phyloP scores from a whole-genome alignment of 2,797 vertebrate genomes.

The Acanthurus tractus region DNA sequence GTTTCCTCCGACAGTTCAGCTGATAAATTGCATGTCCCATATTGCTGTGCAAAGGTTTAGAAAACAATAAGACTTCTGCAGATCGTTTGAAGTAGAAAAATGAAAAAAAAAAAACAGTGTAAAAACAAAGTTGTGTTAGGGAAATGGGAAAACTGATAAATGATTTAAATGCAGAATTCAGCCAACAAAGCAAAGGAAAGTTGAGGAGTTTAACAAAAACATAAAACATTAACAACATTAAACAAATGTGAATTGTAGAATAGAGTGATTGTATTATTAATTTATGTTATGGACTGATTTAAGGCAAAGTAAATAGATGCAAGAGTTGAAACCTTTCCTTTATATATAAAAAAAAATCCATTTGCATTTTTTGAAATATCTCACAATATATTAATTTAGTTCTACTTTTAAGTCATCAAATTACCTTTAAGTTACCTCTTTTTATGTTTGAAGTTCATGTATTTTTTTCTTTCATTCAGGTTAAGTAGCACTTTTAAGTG shows the following conservation, averaged over 20 bases:
- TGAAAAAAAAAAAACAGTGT: background rate
- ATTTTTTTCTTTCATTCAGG: background rate
- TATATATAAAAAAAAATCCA: background rate
- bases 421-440: conserved; percentile 11
- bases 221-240: background rate
- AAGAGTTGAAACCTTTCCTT: conserved; percentile 20
- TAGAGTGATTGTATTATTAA: conserved; percentile 28
- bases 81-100: conserved; percentile 8
- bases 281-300: conserved; percentile 24
- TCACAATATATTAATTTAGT: conserved; percentile 34
- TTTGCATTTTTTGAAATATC: conserved; percentile 21
- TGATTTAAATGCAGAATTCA: conserved; percentile 23
- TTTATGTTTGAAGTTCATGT: background rate
- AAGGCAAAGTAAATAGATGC: conserved; percentile 26
- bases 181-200: background rate
- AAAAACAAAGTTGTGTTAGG: conserved; percentile 3
- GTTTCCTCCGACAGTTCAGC: background rate
- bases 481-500: background rate
- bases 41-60: conserved; percentile 2
- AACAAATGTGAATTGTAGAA: conserved; percentile 10
- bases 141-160: too few relatives aligned
- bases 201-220: conserved; percentile 5
- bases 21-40: conserved; percentile 15
- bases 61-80: background rate
- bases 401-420: conserved; percentile 14